phyloP scores from a whole-genome alignment of 2,797 vertebrate species.

The Tragopan temminckii region DNA sequence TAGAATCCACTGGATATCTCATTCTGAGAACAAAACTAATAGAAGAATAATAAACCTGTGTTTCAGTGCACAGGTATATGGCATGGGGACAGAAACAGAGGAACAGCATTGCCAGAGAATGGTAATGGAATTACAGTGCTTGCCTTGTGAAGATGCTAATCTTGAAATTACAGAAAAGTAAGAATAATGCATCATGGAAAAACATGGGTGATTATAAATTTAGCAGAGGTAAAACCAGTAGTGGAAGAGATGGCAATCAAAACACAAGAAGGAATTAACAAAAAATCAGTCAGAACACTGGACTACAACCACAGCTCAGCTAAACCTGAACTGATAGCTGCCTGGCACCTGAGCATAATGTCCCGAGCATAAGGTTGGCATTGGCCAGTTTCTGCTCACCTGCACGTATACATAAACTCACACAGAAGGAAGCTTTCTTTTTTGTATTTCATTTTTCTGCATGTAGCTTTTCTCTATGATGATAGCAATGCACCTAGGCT shows the following conservation, averaged over 20 bases:
- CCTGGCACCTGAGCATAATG: neutral
- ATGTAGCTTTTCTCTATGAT: neutral
- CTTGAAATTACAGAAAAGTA: neutral
- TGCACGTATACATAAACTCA: neutral
- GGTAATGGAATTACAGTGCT: neutral
- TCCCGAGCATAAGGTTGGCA: neutral
- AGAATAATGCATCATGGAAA: neutral
- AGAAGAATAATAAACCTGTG: neutral
- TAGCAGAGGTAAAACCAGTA: neutral
- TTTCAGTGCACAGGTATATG: fast-evolving
- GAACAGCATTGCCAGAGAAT: neutral
- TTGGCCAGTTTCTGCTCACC: neutral
- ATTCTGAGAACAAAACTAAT: neutral
- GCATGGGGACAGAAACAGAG: neutral
- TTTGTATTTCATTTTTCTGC: neutral
- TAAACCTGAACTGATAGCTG: neutral
- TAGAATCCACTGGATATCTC: neutral
- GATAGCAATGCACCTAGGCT: neutral
- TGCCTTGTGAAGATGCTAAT: neutral
- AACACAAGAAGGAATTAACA: neutral
- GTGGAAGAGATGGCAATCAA: neutral
- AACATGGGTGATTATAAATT: neutral
- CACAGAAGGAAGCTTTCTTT: neutral
- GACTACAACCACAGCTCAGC: neutral
- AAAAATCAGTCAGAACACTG: neutral